These are phyloP conservation scores for Hyperoplus immaculatus DNA, from an alignment of 2,797 vertebrate species.

Conservation along the genomic window DNA sequence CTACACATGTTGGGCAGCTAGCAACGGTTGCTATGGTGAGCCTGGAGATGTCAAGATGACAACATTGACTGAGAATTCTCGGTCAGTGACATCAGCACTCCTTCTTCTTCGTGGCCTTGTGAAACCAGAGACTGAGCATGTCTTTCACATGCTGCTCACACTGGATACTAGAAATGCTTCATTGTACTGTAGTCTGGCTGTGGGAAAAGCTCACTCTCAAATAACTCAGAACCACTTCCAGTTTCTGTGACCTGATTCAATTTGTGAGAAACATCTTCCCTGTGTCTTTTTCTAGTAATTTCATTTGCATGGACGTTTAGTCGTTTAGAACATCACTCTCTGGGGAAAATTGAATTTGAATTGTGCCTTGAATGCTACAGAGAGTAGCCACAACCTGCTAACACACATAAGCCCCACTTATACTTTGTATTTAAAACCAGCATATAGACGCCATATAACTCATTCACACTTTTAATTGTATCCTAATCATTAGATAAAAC, in stretches of 20 bases:
- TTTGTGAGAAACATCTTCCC: conserved; percentile 31
- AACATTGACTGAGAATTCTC: conserved; percentile 31
- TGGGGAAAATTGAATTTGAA: conserved; percentile 5
- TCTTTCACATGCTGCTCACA: conserved; percentile 55
- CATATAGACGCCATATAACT: not conserved
- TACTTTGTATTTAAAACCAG: not conserved
- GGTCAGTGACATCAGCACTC: conserved; percentile 62
- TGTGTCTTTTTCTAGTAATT: conserved; percentile 31
- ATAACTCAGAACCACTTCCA: conserved; percentile 29
- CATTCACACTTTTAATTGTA: no score
- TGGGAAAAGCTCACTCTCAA: conserved; percentile 1
- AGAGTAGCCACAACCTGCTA: not conserved
- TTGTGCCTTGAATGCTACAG: conserved; percentile 2
- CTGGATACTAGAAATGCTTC: conserved; percentile 61
- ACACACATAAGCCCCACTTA: conserved; percentile 8
- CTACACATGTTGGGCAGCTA: conserved; percentile 78
- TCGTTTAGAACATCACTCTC: not conserved
- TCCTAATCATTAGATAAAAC: no score
- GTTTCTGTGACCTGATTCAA: conserved; percentile 44
- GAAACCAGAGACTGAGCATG: conserved; percentile 54
- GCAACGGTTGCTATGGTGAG: conserved; percentile 81
- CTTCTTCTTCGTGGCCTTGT: not conserved
- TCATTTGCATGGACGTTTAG: conserved; percentile 37
- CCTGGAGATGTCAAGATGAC: conserved; percentile 15
- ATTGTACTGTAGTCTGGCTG: conserved; percentile 47